Evolutionary conservation across 2,888 invertebrate species (phyloP), one percentile per base, ranked within the genome.

Genomic region (Ophonus ardosiacus): DNA sequence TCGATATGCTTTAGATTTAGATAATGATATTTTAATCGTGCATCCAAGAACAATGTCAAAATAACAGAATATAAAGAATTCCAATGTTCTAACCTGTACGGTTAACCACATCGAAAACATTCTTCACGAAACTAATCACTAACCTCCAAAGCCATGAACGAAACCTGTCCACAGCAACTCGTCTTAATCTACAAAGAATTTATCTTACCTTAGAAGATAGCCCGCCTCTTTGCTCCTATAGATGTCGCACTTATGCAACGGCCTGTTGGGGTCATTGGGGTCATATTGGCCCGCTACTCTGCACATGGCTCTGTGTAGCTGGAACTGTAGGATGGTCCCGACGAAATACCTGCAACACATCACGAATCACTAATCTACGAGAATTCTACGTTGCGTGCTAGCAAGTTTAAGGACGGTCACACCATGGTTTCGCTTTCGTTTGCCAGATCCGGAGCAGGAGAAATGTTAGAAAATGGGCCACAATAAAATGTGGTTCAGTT

Each of bases 201-300:
- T 7, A 80, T 93, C 95, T 95, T 90, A 98, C 98, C 95, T 96
- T 7, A 98, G 91, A 86, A 97, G 93, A 87, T 94, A 93, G 0
- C 98, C 98, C n/a, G 98, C 98, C 86, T 96, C 96, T 68, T 95
- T 96, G 89, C 96, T 97, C 80, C 96, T 92, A 92, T 98, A 98
- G 89, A 98, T 96, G 91, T 98, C 98, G 90, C 98, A 98, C 89
- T 96, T 96, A 92, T 98, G 97, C 59, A 98, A 92, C 0, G 97
- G 96, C 79, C 94, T 93, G 5, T 93, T 91, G 0, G 94, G 93
- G 90, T 97, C 96, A 0, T 94, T 93, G 0, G 95, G 95, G 86
- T 95, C 95, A 91, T 96, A 96, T 91, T 98, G 96, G 0, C 96
- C 96, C 0, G 98, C 96, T 0, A 95, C 94, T 85, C 94, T 94